Evolutionary conservation across 1,140 invertebrate genomes (phyloP).

Genomic region (Philotrypesis tridentata): DNA sequence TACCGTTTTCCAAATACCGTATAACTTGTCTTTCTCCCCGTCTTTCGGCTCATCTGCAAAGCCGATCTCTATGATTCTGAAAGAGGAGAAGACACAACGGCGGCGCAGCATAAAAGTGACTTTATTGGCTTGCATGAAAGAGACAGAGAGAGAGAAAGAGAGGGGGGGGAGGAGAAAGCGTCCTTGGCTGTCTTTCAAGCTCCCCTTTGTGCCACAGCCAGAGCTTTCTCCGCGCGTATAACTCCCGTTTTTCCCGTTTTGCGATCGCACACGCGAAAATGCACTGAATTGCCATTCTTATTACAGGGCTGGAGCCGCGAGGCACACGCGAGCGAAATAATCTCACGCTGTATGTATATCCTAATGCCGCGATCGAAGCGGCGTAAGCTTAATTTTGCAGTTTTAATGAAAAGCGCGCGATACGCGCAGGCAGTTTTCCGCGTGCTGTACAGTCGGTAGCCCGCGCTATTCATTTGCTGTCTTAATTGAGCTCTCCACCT

Average conservation of each 20-base stretch:
- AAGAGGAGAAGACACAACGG: not conserved
- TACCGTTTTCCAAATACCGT: not conserved
- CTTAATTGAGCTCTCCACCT: slow-evolving; percentile 42
- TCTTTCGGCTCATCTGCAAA: not conserved
- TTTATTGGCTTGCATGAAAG: slow-evolving; percentile 29
- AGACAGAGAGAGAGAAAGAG: no score
- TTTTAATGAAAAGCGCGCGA: no score
- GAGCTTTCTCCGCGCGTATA: slow-evolving; percentile 1
- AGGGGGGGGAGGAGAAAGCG: not conserved
- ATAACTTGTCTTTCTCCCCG: not conserved
- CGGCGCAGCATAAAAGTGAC: slow-evolving; percentile 17
- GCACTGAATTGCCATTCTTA: slow-evolving; percentile 12
- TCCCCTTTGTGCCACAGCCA: not conserved
- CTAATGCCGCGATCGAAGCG: no score
- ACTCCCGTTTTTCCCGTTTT: not conserved
- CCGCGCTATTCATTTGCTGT: slow-evolving; percentile 42
- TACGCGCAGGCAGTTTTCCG: not conserved
- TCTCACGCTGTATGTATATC: not conserved
- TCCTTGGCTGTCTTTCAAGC: slow-evolving; percentile 14
- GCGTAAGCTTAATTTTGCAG: no score
- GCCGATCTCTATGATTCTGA: not conserved
- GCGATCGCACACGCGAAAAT: not conserved
- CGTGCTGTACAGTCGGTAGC: no score
- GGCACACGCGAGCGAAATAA: not conserved
- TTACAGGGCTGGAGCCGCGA: not conserved